A percentile compares a stretch with the other conserved stretches of the same genome.
Conservation (phyloP, 2,888 invertebrate species). For the Spodoptera exigua region DNA sequence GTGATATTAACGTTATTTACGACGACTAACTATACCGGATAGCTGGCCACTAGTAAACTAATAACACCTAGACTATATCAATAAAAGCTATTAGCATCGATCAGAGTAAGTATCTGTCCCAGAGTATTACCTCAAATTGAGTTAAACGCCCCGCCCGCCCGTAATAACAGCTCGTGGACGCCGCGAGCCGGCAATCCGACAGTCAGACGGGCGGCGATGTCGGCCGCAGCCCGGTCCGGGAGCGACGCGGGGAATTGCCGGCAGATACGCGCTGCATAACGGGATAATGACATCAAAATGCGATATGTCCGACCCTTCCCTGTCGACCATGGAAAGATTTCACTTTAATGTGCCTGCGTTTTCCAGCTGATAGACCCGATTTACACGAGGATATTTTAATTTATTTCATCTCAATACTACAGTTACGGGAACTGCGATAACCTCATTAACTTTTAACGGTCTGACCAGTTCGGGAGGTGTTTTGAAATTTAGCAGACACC, state of each 20-base stretch:
- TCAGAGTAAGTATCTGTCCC: constrained; percentile 82
- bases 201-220: constrained; percentile 16
- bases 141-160: constrained; percentile 74
- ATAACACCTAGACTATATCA: constrained; percentile 85
- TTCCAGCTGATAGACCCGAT: constrained; percentile 25
- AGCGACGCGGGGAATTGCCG: constrained; percentile 51
- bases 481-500: constrained; percentile 45
- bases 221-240: constrained; percentile 51
- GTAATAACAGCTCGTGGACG: constrained; percentile 70
- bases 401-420: not conserved
- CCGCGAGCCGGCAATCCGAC: constrained; percentile 50
- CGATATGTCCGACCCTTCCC: constrained; percentile 40
- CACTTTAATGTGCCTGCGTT: constrained; percentile 31
- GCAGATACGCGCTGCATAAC: constrained; percentile 40
- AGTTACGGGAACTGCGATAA: no score
- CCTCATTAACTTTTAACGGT: constrained; percentile 37
- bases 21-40: constrained; percentile 72
- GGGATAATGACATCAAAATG: constrained; percentile 52
- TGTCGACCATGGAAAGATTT: constrained; percentile 30
- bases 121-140: constrained; percentile 81
- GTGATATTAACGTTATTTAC: constrained; percentile 82
- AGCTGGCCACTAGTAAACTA: constrained; percentile 60
- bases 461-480: constrained; percentile 33
- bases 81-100: constrained; percentile 87
- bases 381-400: constrained; percentile 11